Percentiles rank a stretch among this genome's conserved stretches.
Conservation (phyloP, 2,113 vertebrate species). For the Leucoraja erinaceus region DNA sequence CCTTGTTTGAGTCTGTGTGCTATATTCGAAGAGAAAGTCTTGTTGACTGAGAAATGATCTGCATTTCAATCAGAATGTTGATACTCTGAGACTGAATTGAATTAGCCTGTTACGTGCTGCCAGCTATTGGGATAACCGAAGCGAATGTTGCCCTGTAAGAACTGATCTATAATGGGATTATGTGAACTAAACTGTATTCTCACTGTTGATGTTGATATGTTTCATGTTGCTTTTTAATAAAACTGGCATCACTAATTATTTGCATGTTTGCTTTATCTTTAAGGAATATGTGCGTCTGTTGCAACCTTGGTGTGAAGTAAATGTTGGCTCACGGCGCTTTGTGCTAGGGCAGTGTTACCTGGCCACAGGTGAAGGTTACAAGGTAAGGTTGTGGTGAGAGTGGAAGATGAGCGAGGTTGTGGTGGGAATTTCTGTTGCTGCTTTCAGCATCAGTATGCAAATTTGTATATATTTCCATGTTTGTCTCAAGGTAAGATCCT, state of each 20-base stretch:
- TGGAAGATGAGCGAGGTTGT: background rate
- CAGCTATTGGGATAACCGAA: background rate
- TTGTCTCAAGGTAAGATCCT: background rate
- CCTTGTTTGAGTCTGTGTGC: background rate
- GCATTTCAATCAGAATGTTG: background rate
- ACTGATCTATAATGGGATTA: background rate
- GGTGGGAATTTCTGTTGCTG: background rate
- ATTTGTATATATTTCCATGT: background rate
- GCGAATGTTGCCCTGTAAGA: background rate
- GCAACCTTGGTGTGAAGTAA: conserved; percentile 84
- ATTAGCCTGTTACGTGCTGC: background rate
- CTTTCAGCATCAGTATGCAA: background rate
- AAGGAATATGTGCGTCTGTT: conserved; percentile 84
- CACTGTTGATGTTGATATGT: background rate
- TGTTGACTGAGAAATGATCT: background rate
- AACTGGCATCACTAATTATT: background rate
- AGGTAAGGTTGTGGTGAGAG: conserved; percentile 59
- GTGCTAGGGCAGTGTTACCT: conserved; percentile 87
- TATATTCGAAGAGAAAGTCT: background rate
- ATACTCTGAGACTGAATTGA: background rate
- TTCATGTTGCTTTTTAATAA: background rate
- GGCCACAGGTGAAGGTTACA: conserved; percentile 81
- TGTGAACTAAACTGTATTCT: conserved; percentile 35
- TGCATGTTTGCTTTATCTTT: background rate
- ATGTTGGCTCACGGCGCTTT: conserved; percentile 85